Base-by-base conservation (phyloP, 2,888 invertebrate species). In the Cerastis leucographa region DNA sequence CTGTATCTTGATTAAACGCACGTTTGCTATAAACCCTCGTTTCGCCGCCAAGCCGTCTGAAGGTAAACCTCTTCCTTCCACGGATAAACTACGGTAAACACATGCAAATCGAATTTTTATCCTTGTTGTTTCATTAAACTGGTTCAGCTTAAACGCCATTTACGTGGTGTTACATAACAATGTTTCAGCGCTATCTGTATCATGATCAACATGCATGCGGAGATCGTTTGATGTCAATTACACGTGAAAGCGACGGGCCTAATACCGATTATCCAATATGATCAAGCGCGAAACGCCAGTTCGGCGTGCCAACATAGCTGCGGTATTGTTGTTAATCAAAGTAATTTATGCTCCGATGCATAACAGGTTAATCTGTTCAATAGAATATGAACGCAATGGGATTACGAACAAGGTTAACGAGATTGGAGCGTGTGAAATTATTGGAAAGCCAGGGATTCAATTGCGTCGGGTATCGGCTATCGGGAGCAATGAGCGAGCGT, bases 1-100 rank as follows among this genome's bases (percentile, higher is more conserved):
- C 77, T 85, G 85, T 89, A 86, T 89, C 88, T 88, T 88, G 90
- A 93, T 92, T 86, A 89, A 90, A 91, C 88, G 84, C 89, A 89
- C 87, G 89, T 88, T 87, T 87, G 89, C 83, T 84, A 87, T 89
- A 90, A 91, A 86, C 85, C 77, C 73, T 85, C 74, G 81, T 80
- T 72, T 77, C 80, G 87, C 75, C 94, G 95, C 95, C 95, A 91
- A 83, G 92, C 94, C 83, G 95, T 95, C 95, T 95, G 93, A 94
- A 94, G 93, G 93, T 89, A 89, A 93, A 93, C 93, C 87, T 90
- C 92, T 92, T 88, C 84, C 87, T 88, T 89, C 84, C 88, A 88
- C 61, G 69, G 75, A 76, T 89, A 88, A 88, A 90, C 85, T 89
- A 90, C 89, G 87, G 87, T 86, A 88, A 92, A 90, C 87, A 88